Percentiles rank a stretch among this genome's conserved stretches.
Evolutionary conservation across 2,113 vertebrate genomes (phyloP).

Genomic region (Tonatia bakeri): DNA sequence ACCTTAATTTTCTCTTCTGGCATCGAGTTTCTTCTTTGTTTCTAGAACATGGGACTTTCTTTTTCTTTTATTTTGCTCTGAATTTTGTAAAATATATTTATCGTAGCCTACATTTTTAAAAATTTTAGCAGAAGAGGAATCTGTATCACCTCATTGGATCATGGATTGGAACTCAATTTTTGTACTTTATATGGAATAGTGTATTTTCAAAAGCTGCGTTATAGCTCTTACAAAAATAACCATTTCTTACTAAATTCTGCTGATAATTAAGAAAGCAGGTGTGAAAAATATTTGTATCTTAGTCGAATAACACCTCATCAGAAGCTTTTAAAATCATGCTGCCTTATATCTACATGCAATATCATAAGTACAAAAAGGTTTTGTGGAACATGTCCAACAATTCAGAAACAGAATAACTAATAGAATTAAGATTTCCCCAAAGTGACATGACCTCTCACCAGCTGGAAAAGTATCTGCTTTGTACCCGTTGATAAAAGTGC

Average conservation of each 20-base stretch:
- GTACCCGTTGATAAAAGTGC: not conserved
- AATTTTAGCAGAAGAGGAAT: not conserved
- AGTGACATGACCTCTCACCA: not conserved
- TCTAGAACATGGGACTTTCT: not conserved
- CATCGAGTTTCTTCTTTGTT: not conserved
- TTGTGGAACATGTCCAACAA: not conserved
- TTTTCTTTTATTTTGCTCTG: not conserved
- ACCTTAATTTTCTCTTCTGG: not conserved
- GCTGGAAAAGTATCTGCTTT: not conserved
- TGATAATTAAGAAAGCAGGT: not conserved
- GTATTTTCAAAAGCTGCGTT: not conserved
- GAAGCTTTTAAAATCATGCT: not conserved
- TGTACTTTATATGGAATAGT: not conserved
- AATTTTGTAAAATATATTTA: not conserved
- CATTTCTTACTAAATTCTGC: not conserved
- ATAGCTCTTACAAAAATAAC: not conserved
- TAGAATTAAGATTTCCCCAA: not conserved
- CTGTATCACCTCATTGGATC: not conserved
- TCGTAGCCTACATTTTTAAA: not conserved
- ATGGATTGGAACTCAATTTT: not conserved
- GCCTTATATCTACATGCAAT: not conserved
- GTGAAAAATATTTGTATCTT: not conserved
- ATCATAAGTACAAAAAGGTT: not conserved
- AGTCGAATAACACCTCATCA: not conserved
- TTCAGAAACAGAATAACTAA: not conserved